Evolutionary conservation across 2,113 vertebrate species (phyloP).

Genomic region (Vimba vimba): DNA sequence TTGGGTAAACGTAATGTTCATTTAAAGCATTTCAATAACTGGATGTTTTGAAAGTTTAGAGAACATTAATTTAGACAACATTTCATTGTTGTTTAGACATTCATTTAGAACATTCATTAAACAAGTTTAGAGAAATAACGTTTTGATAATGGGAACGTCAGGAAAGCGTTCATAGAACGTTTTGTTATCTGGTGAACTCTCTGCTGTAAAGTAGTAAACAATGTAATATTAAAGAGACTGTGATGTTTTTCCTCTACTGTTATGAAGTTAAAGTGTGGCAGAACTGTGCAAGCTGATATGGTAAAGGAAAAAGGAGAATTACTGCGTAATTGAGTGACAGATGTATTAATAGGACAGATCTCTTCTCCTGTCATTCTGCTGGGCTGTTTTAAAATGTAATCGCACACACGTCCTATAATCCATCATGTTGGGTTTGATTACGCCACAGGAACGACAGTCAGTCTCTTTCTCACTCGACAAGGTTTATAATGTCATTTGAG

Average conservation of each 20-base stretch:
- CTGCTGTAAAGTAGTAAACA: not conserved
- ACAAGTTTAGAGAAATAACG: not conserved
- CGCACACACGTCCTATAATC: conserved; percentile 40
- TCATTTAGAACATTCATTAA: too few species aligned
- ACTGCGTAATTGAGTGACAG: conserved; percentile 24
- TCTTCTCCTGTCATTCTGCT: conserved; percentile 34
- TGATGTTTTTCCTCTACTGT: not conserved
- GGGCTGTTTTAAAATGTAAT: conserved; percentile 51
- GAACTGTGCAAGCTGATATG: not conserved
- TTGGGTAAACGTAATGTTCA: not conserved
- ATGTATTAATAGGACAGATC: conserved; percentile 54
- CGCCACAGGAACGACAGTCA: conserved; percentile 42
- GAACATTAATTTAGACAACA: not conserved
- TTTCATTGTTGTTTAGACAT: too few species aligned
- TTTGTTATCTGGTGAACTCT: not conserved
- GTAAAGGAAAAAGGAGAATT: not conserved
- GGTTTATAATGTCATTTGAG: conserved; percentile 39
- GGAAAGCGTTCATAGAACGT: not conserved
- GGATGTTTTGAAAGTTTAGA: not conserved
- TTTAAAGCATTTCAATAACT: not conserved
- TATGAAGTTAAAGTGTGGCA: not conserved
- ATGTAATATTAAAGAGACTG: not conserved
- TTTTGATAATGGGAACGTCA: not conserved
- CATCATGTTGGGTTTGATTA: conserved; percentile 45
- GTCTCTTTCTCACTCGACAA: not conserved